Base-by-base conservation (phyloP, 2,888 invertebrate genomes). In the Hypomecis atomaria region DNA sequence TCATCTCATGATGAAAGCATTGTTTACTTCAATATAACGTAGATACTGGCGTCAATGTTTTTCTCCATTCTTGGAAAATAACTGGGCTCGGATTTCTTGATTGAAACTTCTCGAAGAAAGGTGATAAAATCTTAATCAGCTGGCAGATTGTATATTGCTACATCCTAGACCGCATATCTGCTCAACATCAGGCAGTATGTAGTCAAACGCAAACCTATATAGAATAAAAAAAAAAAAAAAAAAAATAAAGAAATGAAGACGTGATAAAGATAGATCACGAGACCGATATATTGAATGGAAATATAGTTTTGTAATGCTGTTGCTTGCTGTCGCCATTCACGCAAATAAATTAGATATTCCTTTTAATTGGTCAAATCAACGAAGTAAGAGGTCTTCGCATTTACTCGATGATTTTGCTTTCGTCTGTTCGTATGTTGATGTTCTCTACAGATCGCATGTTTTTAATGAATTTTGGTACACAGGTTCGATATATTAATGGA, bases 21-120 rank as follows among this genome's bases (percentile, higher is more conserved):
- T 72, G 73, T 77, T 76, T 75, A 71, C 76, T 53, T 57, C 60
- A 60, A 50, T 62, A 56, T 23, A 23, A 23, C 23, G 23, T 3
- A 54, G 40, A 36, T 53, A 58, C 23, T 50, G 23, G 59, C 54
- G 59, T 58, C 60, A 59, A 54, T 58, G 44, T 53, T 57, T 52
- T 67, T 59, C 58, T 53, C 42, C 40, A 49, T 55, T 50, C 40
- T 38, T 38, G 50, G 47, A 59, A 62, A 50, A 48, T 36, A 64
- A 52, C 60, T 44, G 36, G 33, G 33, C 11, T n/a, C 10, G 34
- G 11, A 54, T 62, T 36, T 33, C 0, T n/a, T 48, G 55, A 65
- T 58, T 37, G 48, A 60, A 58, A 37, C 7, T 57, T 45, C 52
- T 50, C 13, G 53, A 62, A 58, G 40, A 34, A 44, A 36, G 33